Base-by-base conservation (phyloP, 2,797 vertebrate species). In the Gadopsis bispinosus region DNA sequence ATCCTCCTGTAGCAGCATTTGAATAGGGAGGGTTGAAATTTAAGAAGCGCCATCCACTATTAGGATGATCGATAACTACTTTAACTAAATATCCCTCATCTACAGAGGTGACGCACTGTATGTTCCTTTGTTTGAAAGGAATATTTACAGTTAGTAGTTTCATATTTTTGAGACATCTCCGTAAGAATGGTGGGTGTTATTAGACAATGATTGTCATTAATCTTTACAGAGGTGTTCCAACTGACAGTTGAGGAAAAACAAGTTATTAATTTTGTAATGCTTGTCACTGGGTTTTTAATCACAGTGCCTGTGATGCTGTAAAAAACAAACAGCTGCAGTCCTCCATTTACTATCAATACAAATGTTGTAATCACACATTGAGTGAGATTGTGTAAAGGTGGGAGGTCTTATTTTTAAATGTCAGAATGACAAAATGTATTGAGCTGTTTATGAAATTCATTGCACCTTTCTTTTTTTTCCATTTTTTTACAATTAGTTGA, bases 1-100 rank as follows among this genome's bases (percentile, higher is more conserved):
- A 71, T 80, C 80, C 73, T 88, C 88, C 80, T 88, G 90, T 91
- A 89, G 90, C 88, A 92, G 78, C 86, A 67, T 87, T 85, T 83
- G 20, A 83, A 72, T 48, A 77, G 72, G 62, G 87, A 72, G 60
- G 73, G 69, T 70, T 79, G 75, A 67, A 65, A 69, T 43, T 80
- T 33, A 62, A 69, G 58, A 79, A 26, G 60, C 35, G 17, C 41
- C 69, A 79, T 83, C 70, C 69, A 26, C 31, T 29, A 43, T 66
- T 70, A 29, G 81, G 83, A 73, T 75, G 67, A 80, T 37, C 69
- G 47, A 67, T 53, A 43, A 58, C 33, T 35, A 66, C 56, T 37
- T 70, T 68, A 70, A 56, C 51, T 41, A 41, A 37, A 63, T 48
- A 22, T 26, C 50, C 60, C 76, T 73, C 45, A 7, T 69, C 67